Conservation (phyloP, 2,113 vertebrate species). For the Spheniscus mendiculus region DNA sequence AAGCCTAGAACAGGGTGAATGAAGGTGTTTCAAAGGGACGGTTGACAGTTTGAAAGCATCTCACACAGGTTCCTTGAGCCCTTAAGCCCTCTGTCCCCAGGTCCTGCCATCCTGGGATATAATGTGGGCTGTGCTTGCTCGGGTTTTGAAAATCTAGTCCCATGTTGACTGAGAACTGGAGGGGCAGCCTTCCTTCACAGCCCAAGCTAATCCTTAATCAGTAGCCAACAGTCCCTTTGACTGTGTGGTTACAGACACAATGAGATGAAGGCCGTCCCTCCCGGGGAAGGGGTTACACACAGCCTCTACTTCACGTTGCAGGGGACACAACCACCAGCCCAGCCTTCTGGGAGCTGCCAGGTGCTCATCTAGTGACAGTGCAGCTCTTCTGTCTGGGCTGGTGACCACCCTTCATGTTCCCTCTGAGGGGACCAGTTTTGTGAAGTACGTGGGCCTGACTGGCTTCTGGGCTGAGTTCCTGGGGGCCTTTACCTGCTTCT, state of each 20-base stretch:
- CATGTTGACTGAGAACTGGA: neutral
- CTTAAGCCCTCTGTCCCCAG: neutral
- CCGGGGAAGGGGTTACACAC: neutral
- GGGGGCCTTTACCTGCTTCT: neutral
- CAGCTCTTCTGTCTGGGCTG: neutral
- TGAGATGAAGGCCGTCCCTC: neutral
- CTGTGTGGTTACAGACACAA: neutral
- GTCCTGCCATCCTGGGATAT: neutral
- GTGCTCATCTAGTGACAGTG: neutral
- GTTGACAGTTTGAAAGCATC: neutral
- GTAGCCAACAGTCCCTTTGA: neutral
- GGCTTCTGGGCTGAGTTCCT: neutral
- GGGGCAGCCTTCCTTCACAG: neutral
- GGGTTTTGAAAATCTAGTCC: neutral
- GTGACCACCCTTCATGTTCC: neutral
- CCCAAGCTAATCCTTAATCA: neutral
- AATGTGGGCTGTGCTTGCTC: neutral
- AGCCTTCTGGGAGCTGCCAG: neutral
- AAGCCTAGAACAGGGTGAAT: neutral
- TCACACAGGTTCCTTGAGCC: rapidly evolving
- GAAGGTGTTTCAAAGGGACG: neutral
- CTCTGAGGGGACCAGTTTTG: neutral
- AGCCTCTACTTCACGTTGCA: neutral
- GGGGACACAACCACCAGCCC: neutral
- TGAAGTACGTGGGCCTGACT: neutral